Evolutionary conservation across 2,888 invertebrate species (phyloP), one percentile per base, ranked within the genome.

Genomic region (Scaptodrosophila latifasciaeformis): DNA sequence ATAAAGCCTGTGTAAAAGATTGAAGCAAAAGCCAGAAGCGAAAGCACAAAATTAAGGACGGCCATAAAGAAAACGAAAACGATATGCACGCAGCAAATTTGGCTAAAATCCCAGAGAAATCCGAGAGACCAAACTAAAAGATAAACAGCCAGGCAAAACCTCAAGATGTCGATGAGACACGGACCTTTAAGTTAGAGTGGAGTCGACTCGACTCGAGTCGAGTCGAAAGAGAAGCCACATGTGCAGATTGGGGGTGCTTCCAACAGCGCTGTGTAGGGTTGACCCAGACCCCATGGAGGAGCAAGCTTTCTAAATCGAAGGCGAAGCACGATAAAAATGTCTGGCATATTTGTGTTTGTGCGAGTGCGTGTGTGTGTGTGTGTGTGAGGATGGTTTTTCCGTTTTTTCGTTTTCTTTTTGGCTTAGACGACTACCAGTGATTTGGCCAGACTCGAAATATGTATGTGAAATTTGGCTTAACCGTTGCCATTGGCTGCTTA

Each of bases 251-350:
- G 24, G 6, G 15, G 19, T 12, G 42, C n/a, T n/a, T n/a, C n/a
- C n/a, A n/a, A n/a, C n/a, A n/a, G 1, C 1, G 13, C 2, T 2
- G 15, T 6, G 4, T 2, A 6, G 13, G 12, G 15, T 13, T 34
- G 34, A 7, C 10, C n/a, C 31, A 31, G 12, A 31, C n/a, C 31
- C n/a, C 12, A 13, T 34, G 15, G 2, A 17, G 54, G 35, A 42
- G 61, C 54, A 61, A 64, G 67, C 69, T 65, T 67, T 44, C 66
- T 67, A 80, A 82, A 83, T 83, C 84, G 77, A 84, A 83, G 81
- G 83, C 79, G 76, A 61, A 70, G 58, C 83, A 76, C 83, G 78
- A 85, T 85, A 85, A 85, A 85, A 85, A 84, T 84, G 84, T 84
- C 84, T 84, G 77, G 82, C 78, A 81, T 82, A 84, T 70, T 70